Base-by-base conservation (phyloP, 2,888 invertebrate genomes). In the Phoenoteleia sp. region DNA sequence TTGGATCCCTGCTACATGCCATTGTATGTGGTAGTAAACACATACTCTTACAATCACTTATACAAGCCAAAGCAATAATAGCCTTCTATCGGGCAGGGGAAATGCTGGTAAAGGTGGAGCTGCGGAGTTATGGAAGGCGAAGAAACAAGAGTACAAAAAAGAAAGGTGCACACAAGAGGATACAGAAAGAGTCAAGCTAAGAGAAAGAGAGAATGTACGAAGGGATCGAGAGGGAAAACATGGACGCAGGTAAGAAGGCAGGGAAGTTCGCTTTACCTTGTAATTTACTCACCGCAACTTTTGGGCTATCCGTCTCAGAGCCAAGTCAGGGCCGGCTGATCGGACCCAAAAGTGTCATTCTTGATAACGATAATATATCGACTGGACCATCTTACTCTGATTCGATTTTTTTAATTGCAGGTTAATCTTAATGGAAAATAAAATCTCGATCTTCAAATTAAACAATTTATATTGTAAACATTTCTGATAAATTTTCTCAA, bases 281-380 rank as follows among this genome's bases (percentile, higher is more conserved):
- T 92, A 92, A 92, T 92, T 92, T 92, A 92, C 92, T 92, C 92
- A 92, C 92, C 92, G 92, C 92, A 88, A 89, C 91, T 92, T 92
- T 88, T 88, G 86, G 92, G 92, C 92, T 91, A 92, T 92, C 90
- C 90, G 91, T 91, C 91, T 91, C 89, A 88, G 91, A 90, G 91
- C 89, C 90, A 92, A 92, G 90, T 91, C 92, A 92, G 92, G 90
- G 90, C 90, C 90, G 90, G 88, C 88, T 87, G 87, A 87, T 87
- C 86, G 87, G 87, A 74, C 77, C 88, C 86, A 86, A 79, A 88
- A 90, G 85, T 92, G 90, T 92, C 91, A 90, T 88, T 90, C 74
- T 62, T 56, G 76, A 81, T 66, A 67, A 72, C 42, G 49, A 45
- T 56, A 66, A 84, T 76, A 56, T 75, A 76, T 81, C 75, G 58